phyloP scores from a whole-genome alignment of 2,797 vertebrate species.

The Tragopan temminckii region DNA sequence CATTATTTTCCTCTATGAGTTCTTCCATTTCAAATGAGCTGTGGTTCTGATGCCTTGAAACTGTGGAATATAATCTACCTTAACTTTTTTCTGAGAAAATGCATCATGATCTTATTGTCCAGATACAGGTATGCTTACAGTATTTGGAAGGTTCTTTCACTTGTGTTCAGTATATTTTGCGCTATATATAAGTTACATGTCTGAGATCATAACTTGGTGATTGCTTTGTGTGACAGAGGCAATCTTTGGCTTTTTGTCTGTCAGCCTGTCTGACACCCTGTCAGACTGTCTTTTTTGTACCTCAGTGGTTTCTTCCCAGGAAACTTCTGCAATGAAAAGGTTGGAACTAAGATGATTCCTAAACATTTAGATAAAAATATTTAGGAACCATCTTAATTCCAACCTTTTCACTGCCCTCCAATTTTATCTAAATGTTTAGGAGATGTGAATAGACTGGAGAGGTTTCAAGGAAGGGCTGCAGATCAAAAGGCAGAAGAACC shows the following conservation, averaged over 20 bases:
- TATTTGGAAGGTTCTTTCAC: not conserved
- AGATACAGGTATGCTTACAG: not conserved
- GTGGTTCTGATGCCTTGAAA: not conserved
- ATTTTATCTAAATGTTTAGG: no score
- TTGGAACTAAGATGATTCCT: not conserved
- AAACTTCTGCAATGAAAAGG: not conserved
- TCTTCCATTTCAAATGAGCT: not conserved
- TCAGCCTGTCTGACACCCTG: no score
- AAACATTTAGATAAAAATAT: no score
- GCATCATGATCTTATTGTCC: not conserved
- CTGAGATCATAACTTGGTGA: not conserved
- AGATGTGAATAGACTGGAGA: no score
- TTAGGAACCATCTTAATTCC: no score
- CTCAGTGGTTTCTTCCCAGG: no score
- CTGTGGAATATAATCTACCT: not conserved
- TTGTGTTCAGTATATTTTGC: not conserved
- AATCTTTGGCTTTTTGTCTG: no score
- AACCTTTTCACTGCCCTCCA: not conserved
- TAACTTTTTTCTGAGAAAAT: not conserved
- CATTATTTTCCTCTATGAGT: not conserved
- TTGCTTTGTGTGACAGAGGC: not conserved
- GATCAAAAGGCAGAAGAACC: not conserved
- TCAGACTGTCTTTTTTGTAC: no score
- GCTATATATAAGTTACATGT: not conserved
- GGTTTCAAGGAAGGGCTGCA: not conserved